Base-by-base conservation (phyloP, 2,113 vertebrate genomes). In the Thamnaconus septentrionalis region DNA sequence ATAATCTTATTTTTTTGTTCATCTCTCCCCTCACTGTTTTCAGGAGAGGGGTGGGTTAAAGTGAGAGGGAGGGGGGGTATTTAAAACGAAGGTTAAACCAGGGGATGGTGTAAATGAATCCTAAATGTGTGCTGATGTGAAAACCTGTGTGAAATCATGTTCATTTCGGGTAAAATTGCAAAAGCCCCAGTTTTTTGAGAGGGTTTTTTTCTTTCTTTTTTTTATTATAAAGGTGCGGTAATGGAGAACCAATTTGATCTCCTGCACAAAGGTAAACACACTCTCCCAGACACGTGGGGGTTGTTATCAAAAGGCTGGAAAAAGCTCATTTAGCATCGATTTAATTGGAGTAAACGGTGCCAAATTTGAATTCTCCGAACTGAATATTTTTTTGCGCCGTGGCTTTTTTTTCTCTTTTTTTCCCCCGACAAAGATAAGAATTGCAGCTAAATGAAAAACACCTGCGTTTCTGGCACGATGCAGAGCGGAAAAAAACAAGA, bases 241-340 rank as follows among this genome's bases (percentile, higher is more conserved):
- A 87, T 87, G 76, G 76, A 80, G 85, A 91, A 87, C 78, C 83
- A 87, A 89, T 91, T 88, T 89, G 86, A 88, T 89, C 80, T 82
- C 66, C 49, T 51, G 78, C 67, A 80, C 56, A 87, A 89, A 90
- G 80, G 85, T 85, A 85, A 91, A 85, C 82, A 85, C 57, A 49
- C 73, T 85, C 80, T 83, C 77, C 61, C 53, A 76, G 73, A 69
- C 76, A 79, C 69, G 73, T 71, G 73, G 72, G 69, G 74, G 72
- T 67, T 59, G 75, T 56, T 76, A 85, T 84, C 73, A 87, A 75
- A 31, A 82, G 69, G 56, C 59, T 58, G 66, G 61, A 79, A 82
- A 83, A 83, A 77, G 73, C 82, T 86, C 64, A 84, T 88, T 90
- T 85, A 85, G 78, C 55, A 76, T 82, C 60, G 75, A 74, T 87